phyloP scores from a whole-genome alignment of 2,888 invertebrate species.

The Xestia sexstrigata region DNA sequence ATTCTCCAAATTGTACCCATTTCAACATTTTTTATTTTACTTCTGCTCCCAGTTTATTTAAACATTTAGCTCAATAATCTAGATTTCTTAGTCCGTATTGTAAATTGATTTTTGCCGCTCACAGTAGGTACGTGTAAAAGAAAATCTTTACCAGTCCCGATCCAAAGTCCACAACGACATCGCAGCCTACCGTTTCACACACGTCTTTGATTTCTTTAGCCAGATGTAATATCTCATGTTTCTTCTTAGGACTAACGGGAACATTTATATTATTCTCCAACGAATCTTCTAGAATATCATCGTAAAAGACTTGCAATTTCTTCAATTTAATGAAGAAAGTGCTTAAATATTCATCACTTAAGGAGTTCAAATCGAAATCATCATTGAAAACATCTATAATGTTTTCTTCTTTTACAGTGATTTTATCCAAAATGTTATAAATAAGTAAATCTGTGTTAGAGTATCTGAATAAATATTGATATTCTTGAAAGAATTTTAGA shows the following conservation, averaged over 20 bases:
- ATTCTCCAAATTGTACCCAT: background rate
- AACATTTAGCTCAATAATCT: background rate
- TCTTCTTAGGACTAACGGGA: slow-evolving; percentile 92
- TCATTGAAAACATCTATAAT: slow-evolving; percentile 68
- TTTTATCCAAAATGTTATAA: slow-evolving; percentile 87
- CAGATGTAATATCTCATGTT: slow-evolving; percentile 93
- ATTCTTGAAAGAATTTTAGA: slow-evolving; percentile 90
- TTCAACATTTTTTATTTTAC: background rate
- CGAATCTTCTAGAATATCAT: slow-evolving; percentile 67
- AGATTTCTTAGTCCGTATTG: background rate
- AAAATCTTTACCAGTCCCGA: slow-evolving; percentile 92
- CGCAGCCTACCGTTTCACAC: slow-evolving; percentile 85
- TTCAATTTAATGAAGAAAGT: slow-evolving; percentile 74
- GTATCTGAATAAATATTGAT: slow-evolving; percentile 92
- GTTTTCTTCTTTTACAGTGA: slow-evolving; percentile 83
- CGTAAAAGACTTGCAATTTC: slow-evolving; percentile 68
- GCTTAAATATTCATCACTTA: slow-evolving; percentile 69
- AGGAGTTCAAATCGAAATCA: slow-evolving; percentile 64
- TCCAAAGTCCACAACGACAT: slow-evolving; percentile 93
- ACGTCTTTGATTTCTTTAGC: slow-evolving; percentile 89
- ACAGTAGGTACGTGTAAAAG: background rate
- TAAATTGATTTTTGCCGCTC: background rate
- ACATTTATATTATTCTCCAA: slow-evolving; percentile 69
- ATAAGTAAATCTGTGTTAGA: slow-evolving; percentile 92
- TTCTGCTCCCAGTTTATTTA: background rate